Conservation (phyloP, 2,113 vertebrate genomes). For the Platichthys flesus region DNA sequence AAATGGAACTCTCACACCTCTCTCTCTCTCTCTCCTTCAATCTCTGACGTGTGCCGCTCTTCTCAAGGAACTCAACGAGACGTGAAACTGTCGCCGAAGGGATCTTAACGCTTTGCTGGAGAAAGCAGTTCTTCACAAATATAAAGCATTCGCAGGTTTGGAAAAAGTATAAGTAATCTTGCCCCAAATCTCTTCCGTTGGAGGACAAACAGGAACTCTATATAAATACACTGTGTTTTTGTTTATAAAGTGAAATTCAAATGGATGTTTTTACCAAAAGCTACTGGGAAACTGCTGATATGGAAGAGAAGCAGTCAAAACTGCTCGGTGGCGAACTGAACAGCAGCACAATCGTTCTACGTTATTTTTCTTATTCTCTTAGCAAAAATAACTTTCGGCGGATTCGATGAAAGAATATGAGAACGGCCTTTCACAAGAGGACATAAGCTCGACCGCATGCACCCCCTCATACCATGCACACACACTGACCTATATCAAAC, state of each 20-base stretch:
- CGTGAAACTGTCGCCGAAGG: slow-evolving; percentile 36
- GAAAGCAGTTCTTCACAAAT: slow-evolving; percentile 56
- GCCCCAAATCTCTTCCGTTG: slow-evolving; percentile 28
- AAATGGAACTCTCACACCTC: neutral
- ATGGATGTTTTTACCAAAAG: slow-evolving; percentile 38
- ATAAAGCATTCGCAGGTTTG: slow-evolving; percentile 50
- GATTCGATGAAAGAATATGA: slow-evolving; percentile 10
- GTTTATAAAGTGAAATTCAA: slow-evolving; percentile 34
- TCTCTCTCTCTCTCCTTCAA: neutral
- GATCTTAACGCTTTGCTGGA: slow-evolving; percentile 34
- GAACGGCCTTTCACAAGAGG: slow-evolving; percentile 18
- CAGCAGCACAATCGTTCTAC: slow-evolving; percentile 41
- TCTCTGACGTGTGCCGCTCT: slow-evolving; percentile 21
- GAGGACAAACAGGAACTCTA: slow-evolving; percentile 40
- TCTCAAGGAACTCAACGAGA: slow-evolving; percentile 49
- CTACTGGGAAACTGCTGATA: slow-evolving; percentile 34
- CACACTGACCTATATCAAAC: slow-evolving; percentile 38
- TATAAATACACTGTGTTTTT: slow-evolving; percentile 33
- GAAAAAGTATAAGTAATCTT: slow-evolving; percentile 29
- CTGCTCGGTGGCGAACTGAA: slow-evolving; percentile 51
- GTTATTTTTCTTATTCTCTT: slow-evolving; percentile 38
- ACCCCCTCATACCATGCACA: slow-evolving; percentile 61
- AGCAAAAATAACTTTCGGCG: slow-evolving; percentile 52
- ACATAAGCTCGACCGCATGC: slow-evolving; percentile 45
- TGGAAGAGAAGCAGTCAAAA: slow-evolving; percentile 50